A percentile compares a stretch with the other conserved stretches of the same genome.
phyloP scores from a whole-genome alignment of 2,113 vertebrate genomes.

The Progne subis region DNA sequence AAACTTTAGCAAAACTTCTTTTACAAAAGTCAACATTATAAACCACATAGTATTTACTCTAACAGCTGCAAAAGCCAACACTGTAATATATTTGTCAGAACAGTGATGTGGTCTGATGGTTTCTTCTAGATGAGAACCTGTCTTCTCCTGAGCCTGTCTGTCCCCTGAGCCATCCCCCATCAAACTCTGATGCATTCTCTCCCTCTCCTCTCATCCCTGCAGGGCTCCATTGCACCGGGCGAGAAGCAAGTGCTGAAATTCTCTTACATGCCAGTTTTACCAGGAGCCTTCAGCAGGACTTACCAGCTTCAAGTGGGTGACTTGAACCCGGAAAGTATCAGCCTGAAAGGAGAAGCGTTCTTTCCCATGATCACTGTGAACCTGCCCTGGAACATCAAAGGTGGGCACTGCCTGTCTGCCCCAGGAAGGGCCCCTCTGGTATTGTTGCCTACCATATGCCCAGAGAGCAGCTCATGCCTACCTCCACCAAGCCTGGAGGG shows the following conservation, averaged over 20 bases:
- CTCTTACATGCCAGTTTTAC: slow-evolving; percentile 84
- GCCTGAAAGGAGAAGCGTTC: slow-evolving; percentile 79
- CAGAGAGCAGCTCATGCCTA: neutral
- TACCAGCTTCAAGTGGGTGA: slow-evolving; percentile 84
- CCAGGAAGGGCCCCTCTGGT: neutral
- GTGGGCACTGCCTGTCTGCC: slow-evolving; percentile 54
- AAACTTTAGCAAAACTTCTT: too few relatives aligned
- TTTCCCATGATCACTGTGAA: slow-evolving; percentile 84
- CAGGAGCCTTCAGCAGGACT: slow-evolving; percentile 79
- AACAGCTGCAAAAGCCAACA: too few relatives aligned
- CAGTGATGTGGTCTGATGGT: too few relatives aligned
- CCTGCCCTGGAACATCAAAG: slow-evolving; percentile 79
- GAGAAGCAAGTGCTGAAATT: slow-evolving; percentile 75
- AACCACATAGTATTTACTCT: too few relatives aligned
- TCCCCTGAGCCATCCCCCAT: too few relatives aligned
- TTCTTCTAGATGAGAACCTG: too few relatives aligned
- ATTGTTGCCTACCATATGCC: accelerated
- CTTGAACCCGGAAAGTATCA: slow-evolving; percentile 76
- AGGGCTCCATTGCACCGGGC: slow-evolving; percentile 51
- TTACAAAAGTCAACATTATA: too few relatives aligned
- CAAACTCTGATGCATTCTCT: too few relatives aligned
- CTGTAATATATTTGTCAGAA: too few relatives aligned
- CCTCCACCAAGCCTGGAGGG: neutral
- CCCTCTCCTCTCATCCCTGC: too few relatives aligned
- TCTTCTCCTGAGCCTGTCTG: too few relatives aligned